phyloP scores from a whole-genome alignment of 2,113 vertebrate genomes.

The Eublepharis macularius region DNA sequence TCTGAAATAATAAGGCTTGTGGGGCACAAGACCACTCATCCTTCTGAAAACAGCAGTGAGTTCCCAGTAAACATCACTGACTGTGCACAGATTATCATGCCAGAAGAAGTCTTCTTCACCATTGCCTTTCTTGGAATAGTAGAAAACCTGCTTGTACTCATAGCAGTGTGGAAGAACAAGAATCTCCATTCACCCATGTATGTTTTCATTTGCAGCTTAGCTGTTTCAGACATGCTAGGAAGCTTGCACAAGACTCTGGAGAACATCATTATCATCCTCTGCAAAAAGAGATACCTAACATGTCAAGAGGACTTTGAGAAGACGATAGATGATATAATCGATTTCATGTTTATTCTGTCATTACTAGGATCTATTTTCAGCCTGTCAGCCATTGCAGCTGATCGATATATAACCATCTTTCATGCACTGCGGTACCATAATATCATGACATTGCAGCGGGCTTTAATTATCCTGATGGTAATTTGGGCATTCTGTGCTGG shows the following conservation, averaged over 20 bases:
- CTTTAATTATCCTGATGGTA: conserved; percentile 69
- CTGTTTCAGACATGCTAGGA: conserved; percentile 90
- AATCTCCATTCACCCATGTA: conserved; percentile 95
- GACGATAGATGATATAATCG: conserved; percentile 87
- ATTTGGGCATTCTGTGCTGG: conserved; percentile 85
- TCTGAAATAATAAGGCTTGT: conserved; percentile 33
- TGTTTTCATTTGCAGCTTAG: conserved; percentile 94
- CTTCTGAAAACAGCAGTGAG: conserved; percentile 48
- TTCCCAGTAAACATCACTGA: conserved; percentile 74
- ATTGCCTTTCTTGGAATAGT: conserved; percentile 83
- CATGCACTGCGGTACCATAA: conserved; percentile 89
- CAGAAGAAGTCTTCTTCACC: conserved; percentile 85
- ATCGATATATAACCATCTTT: conserved; percentile 96
- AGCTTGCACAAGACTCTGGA: conserved; percentile 90
- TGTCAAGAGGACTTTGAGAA: conserved; percentile 74
- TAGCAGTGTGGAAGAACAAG: conserved; percentile 87
- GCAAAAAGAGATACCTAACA: conserved; percentile 80
- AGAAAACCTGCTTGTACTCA: conserved; percentile 90
- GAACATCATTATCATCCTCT: conserved; percentile 84
- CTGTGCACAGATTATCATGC: conserved; percentile 83
- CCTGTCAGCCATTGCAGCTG: conserved; percentile 89
- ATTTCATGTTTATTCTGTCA: conserved; percentile 89
- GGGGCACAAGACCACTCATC: conserved; percentile 47
- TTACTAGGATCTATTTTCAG: conserved; percentile 93
- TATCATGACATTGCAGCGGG: conserved; percentile 86